phyloP scores from a whole-genome alignment of 2,797 vertebrate genomes.

The Todus mexicanus region DNA sequence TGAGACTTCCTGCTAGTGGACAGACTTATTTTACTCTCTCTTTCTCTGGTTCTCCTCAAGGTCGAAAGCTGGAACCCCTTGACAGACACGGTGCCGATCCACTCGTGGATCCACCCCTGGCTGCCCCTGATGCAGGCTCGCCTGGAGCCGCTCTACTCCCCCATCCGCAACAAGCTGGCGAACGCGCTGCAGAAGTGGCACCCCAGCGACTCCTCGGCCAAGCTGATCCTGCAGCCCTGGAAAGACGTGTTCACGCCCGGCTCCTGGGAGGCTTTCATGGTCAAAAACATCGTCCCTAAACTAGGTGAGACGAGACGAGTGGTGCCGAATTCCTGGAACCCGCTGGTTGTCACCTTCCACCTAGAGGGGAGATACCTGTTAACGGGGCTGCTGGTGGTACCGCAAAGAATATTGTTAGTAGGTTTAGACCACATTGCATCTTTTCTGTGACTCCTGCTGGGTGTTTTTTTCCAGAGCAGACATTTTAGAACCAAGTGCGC shows the following conservation, averaged over 20 bases:
- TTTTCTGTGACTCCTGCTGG: background rate
- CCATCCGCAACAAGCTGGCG: slow-evolving; percentile 93
- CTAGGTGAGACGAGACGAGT: slow-evolving; percentile 77
- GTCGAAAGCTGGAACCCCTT: slow-evolving; percentile 97
- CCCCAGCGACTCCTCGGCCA: slow-evolving; percentile 92
- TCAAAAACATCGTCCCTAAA: slow-evolving; percentile 97
- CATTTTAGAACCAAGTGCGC: background rate
- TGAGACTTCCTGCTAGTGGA: background rate
- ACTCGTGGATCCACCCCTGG: slow-evolving; percentile 98
- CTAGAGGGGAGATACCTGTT: too few relatives aligned
- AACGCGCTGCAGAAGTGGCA: slow-evolving; percentile 96
- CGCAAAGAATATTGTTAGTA: background rate
- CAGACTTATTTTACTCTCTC: background rate
- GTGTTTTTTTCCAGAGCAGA: background rate
- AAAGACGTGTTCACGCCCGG: slow-evolving; percentile 94
- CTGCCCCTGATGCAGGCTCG: slow-evolving; percentile 90
- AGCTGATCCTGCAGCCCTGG: slow-evolving; percentile 97
- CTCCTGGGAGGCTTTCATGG: slow-evolving; percentile 98
- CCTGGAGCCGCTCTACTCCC: slow-evolving; percentile 91
- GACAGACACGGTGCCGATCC: slow-evolving; percentile 96
- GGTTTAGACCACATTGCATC: background rate
- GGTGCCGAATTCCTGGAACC: background rate
- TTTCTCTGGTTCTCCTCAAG: slow-evolving; percentile 55
- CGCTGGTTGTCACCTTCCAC: background rate
- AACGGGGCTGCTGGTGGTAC: background rate